These are phyloP conservation scores for Nesoenas mayeri DNA, from an alignment of 2,113 vertebrate genomes.

Conservation along the genomic window DNA sequence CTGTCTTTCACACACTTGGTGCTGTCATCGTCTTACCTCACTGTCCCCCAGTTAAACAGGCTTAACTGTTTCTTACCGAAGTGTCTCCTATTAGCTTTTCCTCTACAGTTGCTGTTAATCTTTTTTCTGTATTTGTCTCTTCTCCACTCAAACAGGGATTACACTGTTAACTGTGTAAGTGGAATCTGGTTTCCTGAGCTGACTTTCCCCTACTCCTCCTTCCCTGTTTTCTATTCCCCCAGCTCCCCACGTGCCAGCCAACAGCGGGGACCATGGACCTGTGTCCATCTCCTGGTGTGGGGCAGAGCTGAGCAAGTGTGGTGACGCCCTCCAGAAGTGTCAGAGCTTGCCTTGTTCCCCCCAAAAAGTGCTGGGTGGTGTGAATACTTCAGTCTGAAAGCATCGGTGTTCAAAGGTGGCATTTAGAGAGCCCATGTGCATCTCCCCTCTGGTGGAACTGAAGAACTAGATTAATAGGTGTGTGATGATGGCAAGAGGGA, in stretches of 20 bases:
- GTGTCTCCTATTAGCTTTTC: background rate
- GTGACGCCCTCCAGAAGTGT: background rate
- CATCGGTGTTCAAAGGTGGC: background rate
- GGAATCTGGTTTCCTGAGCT: background rate
- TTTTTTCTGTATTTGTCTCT: constrained; percentile 2
- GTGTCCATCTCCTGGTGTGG: background rate
- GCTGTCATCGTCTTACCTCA: rapidly evolving
- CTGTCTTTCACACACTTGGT: background rate
- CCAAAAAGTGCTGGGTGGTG: rapidly evolving
- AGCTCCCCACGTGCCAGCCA: background rate
- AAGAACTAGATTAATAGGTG: background rate
- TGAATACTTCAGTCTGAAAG: background rate
- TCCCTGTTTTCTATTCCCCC: rapidly evolving
- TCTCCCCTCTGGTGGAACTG: background rate
- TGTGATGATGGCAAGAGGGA: background rate
- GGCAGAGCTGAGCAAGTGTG: background rate
- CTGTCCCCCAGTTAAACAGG: background rate
- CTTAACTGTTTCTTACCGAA: background rate
- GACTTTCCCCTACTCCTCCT: background rate
- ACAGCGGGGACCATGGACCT: background rate
- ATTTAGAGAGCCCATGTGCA: background rate
- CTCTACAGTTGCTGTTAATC: background rate
- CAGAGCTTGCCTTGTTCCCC: background rate
- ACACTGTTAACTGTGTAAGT: background rate
- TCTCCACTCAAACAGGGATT: background rate